A percentile compares a stretch with the other conserved stretches of the same genome.
Evolutionary conservation across 1,140 invertebrate genomes (phyloP).

Genomic region (Holotrichia oblita): DNA sequence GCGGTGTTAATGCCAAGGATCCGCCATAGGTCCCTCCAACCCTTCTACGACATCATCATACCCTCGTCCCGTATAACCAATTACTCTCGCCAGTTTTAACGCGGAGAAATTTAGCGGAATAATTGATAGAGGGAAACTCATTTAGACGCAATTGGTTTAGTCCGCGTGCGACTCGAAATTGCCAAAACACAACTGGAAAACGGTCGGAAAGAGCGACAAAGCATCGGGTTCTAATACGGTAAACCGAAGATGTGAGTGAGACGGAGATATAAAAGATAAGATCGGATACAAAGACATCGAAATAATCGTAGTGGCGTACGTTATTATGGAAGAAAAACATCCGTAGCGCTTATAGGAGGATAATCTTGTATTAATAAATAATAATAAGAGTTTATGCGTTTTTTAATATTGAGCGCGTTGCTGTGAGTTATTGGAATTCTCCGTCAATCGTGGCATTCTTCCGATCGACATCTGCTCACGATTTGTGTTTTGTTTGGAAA

Average conservation of each 20-base stretch:
- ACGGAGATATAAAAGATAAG: neutral
- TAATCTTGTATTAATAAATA: no score
- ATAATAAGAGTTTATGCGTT: no score
- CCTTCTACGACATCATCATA: neutral
- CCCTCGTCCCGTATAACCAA: neutral
- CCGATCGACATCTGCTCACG: no score
- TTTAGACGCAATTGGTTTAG: conserved; percentile 1
- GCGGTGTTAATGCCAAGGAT: neutral
- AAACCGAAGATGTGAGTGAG: neutral
- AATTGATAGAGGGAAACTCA: conserved; percentile 7
- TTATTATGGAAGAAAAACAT: neutral
- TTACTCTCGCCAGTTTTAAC: neutral
- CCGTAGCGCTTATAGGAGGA: neutral
- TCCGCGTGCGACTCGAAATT: conserved; percentile 4
- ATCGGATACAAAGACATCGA: neutral
- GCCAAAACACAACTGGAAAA: neutral
- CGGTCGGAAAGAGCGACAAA: neutral
- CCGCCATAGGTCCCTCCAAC: neutral
- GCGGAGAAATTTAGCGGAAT: conserved; percentile 3
- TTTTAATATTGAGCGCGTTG: no score
- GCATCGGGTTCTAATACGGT: neutral
- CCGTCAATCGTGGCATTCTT: no score
- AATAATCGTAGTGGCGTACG: neutral
- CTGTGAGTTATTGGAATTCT: no score
- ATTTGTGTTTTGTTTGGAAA: no score